Evolutionary conservation across 2,797 vertebrate species (phyloP), one percentile per base, ranked within the genome.

Genomic region (Gymnocypris eckloni): DNA sequence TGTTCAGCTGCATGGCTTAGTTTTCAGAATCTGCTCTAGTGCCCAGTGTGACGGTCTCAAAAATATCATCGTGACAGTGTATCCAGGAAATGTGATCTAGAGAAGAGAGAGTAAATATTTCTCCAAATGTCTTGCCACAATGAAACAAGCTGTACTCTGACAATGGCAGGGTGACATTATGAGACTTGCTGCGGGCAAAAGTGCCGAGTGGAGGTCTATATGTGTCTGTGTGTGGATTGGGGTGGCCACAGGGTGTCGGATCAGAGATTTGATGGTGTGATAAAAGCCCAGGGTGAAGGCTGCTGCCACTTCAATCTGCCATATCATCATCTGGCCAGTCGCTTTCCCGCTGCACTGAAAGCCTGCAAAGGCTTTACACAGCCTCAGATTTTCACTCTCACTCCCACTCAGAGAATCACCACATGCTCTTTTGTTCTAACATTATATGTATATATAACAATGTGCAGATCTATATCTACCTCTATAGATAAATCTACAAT

Each of bases 261-360:
- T 85, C 87, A 79, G 66, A 88, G 87, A 85, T 88, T 82, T 82
- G 83, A 71, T 88, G 79, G 79, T 6, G 64, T 85, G 83, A 85
- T 88, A 88, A 88, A 88, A 88, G 83, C 86, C 82, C 70, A 69
- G 77, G 73, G 81, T 82, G 79, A 85, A 81, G 83, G 87, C 83
- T 85, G 83, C 73, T 82, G 87, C 70, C 84, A 80, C 78, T 85
- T 79, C 83, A 85, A 84, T 87, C 78, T 81, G 83, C 83, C 83
- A 87, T 85, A 85, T 82, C 83, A 87, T 85, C 86, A 87, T 85
- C 83, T 87, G 82, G 86, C 39, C 82, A 77, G 71, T 70, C 12
- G 50, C 64, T 72, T 75, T 76, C 71, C 82, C 18, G 71, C 71
- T 61, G 83, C 78, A 75, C 71, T 50, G 71, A 85, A 85, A 75